Evolutionary conservation across 2,888 invertebrate genomes (phyloP).

Genomic region (Glaucopsyche alexis): DNA sequence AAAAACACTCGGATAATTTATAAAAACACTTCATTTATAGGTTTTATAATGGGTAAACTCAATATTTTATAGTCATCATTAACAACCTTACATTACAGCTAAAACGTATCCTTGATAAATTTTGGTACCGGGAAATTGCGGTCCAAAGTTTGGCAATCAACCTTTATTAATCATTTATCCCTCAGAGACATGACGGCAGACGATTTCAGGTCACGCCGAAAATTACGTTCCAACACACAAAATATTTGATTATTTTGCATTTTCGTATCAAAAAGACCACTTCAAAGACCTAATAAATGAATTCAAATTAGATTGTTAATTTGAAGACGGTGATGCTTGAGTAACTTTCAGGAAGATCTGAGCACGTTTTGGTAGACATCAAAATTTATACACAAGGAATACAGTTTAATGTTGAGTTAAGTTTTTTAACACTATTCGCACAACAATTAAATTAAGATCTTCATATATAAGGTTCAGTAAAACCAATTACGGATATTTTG

Average conservation of each 20-base stretch:
- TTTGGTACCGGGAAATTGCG: not conserved
- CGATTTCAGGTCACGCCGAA: constrained; percentile 11
- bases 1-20: too few species aligned
- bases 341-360: not conserved
- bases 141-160: constrained; percentile 15
- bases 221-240: constrained; percentile 13
- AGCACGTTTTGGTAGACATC: not conserved
- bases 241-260: not conserved
- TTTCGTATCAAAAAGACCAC: not conserved
- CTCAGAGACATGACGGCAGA: not conserved
- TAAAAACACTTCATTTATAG: too few species aligned
- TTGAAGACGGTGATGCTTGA: not conserved
- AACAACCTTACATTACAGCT: not conserved
- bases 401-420: not conserved
- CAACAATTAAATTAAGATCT: not conserved
- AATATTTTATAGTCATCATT: not conserved
- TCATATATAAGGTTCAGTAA: too few species aligned
- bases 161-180: constrained; percentile 17
- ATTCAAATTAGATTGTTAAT: constrained; percentile 4
- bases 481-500: too few species aligned
- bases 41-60: not conserved
- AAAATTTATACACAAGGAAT: not conserved
- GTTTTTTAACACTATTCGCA: not conserved
- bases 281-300: constrained; percentile 16
- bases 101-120: not conserved